phyloP scores from a whole-genome alignment of 2,888 invertebrate genomes.

The Cosmopolites sordidus region DNA sequence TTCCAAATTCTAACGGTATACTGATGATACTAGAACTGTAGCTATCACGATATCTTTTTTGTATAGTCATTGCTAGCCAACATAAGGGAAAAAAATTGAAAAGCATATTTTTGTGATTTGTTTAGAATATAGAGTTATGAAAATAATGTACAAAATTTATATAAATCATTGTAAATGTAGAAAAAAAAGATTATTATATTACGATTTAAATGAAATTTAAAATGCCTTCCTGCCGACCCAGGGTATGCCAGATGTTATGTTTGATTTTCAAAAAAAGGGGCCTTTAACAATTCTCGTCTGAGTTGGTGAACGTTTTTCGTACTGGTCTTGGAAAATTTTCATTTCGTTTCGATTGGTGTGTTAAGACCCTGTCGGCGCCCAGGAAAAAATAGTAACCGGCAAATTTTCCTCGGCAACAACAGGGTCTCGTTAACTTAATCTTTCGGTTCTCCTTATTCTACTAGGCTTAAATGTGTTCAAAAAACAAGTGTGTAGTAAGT shows the following conservation, averaged over 20 bases:
- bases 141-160: constrained; percentile 53
- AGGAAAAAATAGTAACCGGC: too few relatives aligned
- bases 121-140: constrained; percentile 48
- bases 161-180: constrained; percentile 51
- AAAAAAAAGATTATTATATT: constrained; percentile 45
- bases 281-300: not conserved
- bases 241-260: constrained; percentile 52
- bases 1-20: constrained; percentile 22
- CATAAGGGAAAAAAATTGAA: constrained; percentile 18
- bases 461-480: constrained; percentile 72
- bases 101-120: constrained; percentile 53
- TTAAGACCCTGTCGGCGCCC: too few relatives aligned
- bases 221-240: constrained; percentile 62
- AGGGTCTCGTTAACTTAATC: not conserved
- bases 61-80: not conserved
- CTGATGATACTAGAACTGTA: constrained; percentile 20
- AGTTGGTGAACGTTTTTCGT: not conserved
- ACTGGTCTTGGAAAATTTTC: not conserved
- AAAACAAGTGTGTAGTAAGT: constrained; percentile 69
- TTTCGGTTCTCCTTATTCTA: constrained; percentile 45
- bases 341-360: not conserved
- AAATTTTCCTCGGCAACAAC: too few relatives aligned
- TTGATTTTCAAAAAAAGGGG: constrained; percentile 1
- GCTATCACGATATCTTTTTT: constrained; percentile 11
- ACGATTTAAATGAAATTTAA: constrained; percentile 47